Base-by-base conservation (phyloP, 2,888 invertebrate species). In the Erannis defoliaria region DNA sequence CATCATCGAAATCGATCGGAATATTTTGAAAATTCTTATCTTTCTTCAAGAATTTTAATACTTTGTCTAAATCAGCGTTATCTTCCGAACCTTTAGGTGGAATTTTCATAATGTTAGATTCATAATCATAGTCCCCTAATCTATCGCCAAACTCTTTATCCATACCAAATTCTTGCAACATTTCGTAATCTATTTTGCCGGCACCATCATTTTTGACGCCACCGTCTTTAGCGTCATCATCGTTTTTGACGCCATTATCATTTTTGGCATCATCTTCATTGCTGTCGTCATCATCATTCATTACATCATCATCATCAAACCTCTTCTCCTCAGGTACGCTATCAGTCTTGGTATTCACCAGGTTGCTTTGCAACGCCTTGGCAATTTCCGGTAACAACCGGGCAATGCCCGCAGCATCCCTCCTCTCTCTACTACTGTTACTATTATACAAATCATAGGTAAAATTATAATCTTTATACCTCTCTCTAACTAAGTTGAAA, bases 21-120 rank as follows among this genome's bases (percentile, higher is more conserved):
- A 73, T 68, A 67, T 81, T 80, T 0, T 73, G 73, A 35, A 86
- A 81, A 35, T 74, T 77, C 33, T 82, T 83, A 23, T 80, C 76
- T 0, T 77, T 75, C 63, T 79, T 86, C 4, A 89, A 64, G 21
- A 84, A 66, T 5, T 74, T 74, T 0, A 92, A 58, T 0, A 90
- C 76, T 62, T 79, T 85, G 2, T 77, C 81, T 18, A 91, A 67
- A 71, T 85, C 82, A 0, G 81, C 79, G 0, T 55, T 75, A 0
- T 87, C 84, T 56, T 88, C 90, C 33, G 79, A 82, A 0, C 92
- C 93, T 31, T 77, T 88, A 0, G 89, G 89, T 0, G 93, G 92
- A 73, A 93, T 93, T 66, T 84, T 89, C 93, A 93, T 93, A 0
- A 93, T 81, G 38, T 93, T 93, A 0, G 81, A 80, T 0, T 84